Base-by-base conservation (phyloP, 2,797 vertebrate genomes). In the Mastacembelus armatus region DNA sequence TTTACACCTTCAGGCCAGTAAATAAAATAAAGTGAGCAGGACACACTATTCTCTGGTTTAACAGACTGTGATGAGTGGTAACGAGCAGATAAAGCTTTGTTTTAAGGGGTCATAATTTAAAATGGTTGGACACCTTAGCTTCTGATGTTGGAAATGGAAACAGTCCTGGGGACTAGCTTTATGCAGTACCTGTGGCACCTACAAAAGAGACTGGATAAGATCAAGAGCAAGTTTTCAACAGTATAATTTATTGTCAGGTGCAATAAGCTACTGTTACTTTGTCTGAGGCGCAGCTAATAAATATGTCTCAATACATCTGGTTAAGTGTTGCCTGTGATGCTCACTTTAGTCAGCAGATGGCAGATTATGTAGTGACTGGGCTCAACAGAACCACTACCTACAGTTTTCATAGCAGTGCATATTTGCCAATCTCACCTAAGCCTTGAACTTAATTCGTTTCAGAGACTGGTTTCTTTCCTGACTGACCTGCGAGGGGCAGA, bases 391-490 rank as follows among this genome's bases (percentile, higher is more conserved):
- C n/a, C n/a, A n/a, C n/a, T n/a, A 50, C 9, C 35, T 40, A 30
- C 11, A 14, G 15, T 26, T 21, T 30, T 65, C 5, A 33, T 21
- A 11, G 24, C 3, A 3, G 3, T 49, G 2, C 4, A 24, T 56
- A 56, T 67, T 29, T 38, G 1, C 62, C 48, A 5, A 27, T 10
- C 22, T 63, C 2, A 8, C n/a, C 39, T 59, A 8, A 52, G 0
- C 52, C 21, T 42, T 57, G 19, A 35, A 61, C 43, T 43, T 1
- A 4, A 45, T 49, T 39, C 2, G 0, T 1, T 85, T n/a, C 90
- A 99, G 97, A 96, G 92, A 77, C 79, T 95, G 71, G 94, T 95
- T n/a, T 92, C 91, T 18, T 98, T 99, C 84, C 75, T 89, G 26
- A 63, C 87, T 0, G 85, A 95, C 49, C 93, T 98, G 36, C 86